Percentiles rank a stretch among this genome's conserved stretches.
Evolutionary conservation across 2,113 vertebrate genomes (phyloP).

Genomic region (Sciurus niger): DNA sequence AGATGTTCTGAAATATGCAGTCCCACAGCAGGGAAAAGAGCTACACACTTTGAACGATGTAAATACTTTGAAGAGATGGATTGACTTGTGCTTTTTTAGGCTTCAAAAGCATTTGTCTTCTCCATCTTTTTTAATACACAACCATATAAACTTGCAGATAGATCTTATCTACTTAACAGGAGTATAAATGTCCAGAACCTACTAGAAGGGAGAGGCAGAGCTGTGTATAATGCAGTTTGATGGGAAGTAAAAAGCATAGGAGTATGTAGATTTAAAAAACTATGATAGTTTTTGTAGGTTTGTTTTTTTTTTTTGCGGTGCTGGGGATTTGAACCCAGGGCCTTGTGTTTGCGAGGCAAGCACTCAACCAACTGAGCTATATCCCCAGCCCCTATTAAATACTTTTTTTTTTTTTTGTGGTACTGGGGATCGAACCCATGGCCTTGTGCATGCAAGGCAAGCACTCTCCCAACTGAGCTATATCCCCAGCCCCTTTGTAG

Average conservation of each 20-base stretch:
- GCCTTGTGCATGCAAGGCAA: too few relatives aligned
- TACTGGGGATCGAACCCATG: too few relatives aligned
- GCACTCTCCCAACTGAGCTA: too few relatives aligned
- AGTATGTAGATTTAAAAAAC: not conserved
- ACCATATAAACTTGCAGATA: not conserved
- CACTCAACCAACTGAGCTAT: too few relatives aligned
- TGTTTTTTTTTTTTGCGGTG: too few relatives aligned
- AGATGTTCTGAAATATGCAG: not conserved
- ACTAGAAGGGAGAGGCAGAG: not conserved
- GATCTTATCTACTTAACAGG: not conserved
- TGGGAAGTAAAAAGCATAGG: not conserved
- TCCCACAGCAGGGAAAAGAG: not conserved
- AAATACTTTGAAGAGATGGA: constrained; percentile 19
- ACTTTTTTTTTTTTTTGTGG: too few relatives aligned
- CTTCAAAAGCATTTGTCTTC: constrained; percentile 30
- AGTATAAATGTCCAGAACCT: not conserved
- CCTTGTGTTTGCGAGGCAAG: too few relatives aligned
- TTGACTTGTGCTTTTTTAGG: not conserved
- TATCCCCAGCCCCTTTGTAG: not conserved
- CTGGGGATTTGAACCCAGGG: too few relatives aligned
- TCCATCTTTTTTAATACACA: constrained; percentile 46
- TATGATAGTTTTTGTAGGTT: not conserved
- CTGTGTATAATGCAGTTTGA: not conserved
- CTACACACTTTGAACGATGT: not conserved
- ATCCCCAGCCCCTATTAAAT: too few relatives aligned